Conservation (phyloP, 1,140 invertebrate genomes). For the Drosophila hydei region DNA sequence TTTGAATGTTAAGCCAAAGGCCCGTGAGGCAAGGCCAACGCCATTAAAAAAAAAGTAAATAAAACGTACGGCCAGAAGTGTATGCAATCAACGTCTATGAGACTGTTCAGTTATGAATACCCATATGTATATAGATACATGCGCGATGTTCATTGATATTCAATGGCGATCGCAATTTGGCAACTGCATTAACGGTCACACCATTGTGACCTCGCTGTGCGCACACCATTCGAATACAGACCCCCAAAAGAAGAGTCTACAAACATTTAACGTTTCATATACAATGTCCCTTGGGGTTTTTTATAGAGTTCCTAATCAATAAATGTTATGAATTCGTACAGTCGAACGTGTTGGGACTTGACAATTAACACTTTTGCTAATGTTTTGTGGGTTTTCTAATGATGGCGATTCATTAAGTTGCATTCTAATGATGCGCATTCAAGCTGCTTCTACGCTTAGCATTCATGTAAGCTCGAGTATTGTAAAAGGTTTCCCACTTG, state of each 20-base stretch:
- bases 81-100: slow-evolving; percentile 30
- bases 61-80: slow-evolving; percentile 31
- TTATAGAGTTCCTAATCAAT: slow-evolving; percentile 13
- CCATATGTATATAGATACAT: slow-evolving; percentile 4
- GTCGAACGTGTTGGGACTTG: slow-evolving; percentile 39
- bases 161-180: slow-evolving; percentile 53
- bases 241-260: too few relatives aligned
- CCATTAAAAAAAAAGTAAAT: slow-evolving; percentile 63
- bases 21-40: slow-evolving; percentile 60
- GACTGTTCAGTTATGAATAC: slow-evolving; percentile 16
- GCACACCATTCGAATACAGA: slow-evolving; percentile 23
- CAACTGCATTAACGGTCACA: slow-evolving; percentile 61
- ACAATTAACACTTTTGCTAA: slow-evolving; percentile 18
- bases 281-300: neutral
- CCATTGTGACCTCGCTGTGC: slow-evolving; percentile 17
- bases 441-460: neutral
- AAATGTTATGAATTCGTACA: slow-evolving; percentile 12
- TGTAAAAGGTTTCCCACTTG: neutral
- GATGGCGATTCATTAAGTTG: neutral
- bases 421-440: slow-evolving; percentile 5
- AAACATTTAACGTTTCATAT: too few relatives aligned
- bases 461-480: slow-evolving; percentile 4
- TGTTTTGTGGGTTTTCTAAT: neutral
- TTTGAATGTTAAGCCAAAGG: slow-evolving; percentile 54
- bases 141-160: slow-evolving; percentile 54